Evolutionary conservation across 37 sponge, comb jelly and placozoan species (phyloP), one percentile per base, ranked within the genome.

Genomic region (Haliclona indistincta): DNA sequence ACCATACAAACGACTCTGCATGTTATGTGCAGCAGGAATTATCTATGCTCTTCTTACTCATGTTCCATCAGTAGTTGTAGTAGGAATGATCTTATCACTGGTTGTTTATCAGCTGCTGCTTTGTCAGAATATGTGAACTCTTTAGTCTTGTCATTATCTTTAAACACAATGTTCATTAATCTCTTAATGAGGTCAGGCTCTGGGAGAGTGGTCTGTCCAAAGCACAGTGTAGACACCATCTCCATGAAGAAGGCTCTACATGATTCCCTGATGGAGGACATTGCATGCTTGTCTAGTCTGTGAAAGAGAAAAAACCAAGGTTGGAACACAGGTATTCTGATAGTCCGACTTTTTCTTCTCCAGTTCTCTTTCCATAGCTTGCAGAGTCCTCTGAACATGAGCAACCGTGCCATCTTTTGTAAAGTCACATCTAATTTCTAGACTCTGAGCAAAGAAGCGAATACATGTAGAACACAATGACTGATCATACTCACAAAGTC

Each of bases 151-250:
- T 58, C 54, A 23, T 64, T 17, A 52, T 86, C 73, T 35, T 55
- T 58, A 55, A 86, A 82, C 3, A 91, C 75, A 37, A 63, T 73
- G 19, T 81, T 63, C 64, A 91, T 73, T 6, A 91, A 75, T 64
- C 70, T 54, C 34, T 69, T 41, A 23, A 86, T 67, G 13, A 91
- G 87, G 0, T 68, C 79, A 71, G 67, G 63, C 69, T 86, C 78
- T 51, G 92, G 92, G 23, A 78, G 54, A n/a, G 51, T 75, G 38
- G 53, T 35, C 19, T 49, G 68, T 7, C 87, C 92, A 69, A 91
- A 91, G 60, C 92, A 91, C 0, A 91, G 79, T 30, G 61, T 71
- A 35, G 92, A 91, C 19, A 91, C 77, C 20, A 91, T 75, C 44
- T 91, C 92, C 67, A 86, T 77, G 56, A 91, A 91, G 35, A 82